Conservation (phyloP, 2,797 vertebrate genomes). For the Holocentrus rufus region DNA sequence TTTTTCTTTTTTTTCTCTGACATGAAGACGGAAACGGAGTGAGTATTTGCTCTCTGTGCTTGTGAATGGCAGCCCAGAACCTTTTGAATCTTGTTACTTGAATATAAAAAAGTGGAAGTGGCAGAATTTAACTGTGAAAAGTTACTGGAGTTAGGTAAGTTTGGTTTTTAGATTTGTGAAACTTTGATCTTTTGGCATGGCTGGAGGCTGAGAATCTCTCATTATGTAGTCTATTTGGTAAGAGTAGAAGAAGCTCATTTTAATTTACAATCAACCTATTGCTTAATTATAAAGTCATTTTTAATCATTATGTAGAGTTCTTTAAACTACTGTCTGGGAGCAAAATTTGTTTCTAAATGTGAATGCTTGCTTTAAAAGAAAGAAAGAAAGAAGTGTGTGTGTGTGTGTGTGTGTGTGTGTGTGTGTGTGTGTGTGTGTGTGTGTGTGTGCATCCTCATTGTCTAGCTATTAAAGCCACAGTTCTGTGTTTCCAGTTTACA, state of each 20-base stretch:
- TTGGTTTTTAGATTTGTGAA: constrained; percentile 35
- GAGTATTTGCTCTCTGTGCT: constrained; percentile 61
- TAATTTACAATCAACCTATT: background rate
- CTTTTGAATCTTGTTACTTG: constrained; percentile 39
- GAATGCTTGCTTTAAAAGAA: background rate
- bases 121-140: constrained; percentile 48
- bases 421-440: constrained; percentile 3
- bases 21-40: constrained; percentile 70
- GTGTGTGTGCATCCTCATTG: background rate
- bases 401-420: background rate
- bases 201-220: background rate
- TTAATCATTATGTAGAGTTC: background rate
- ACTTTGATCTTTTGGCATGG: constrained; percentile 6
- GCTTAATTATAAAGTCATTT: background rate
- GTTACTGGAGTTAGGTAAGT: constrained; percentile 69
- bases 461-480: background rate
- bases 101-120: constrained; percentile 49
- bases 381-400: no score
- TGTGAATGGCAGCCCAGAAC: constrained; percentile 53
- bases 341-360: background rate
- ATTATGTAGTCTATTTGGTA: background rate
- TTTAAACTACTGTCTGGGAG: background rate
- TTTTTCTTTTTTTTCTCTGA: constrained; percentile 44
- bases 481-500: constrained; percentile 10
- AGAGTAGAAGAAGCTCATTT: constrained; percentile 1